Percentiles rank a stretch among this genome's conserved stretches.
Evolutionary conservation across 2,888 invertebrate genomes (phyloP).

Genomic region (Lamproptera curius): DNA sequence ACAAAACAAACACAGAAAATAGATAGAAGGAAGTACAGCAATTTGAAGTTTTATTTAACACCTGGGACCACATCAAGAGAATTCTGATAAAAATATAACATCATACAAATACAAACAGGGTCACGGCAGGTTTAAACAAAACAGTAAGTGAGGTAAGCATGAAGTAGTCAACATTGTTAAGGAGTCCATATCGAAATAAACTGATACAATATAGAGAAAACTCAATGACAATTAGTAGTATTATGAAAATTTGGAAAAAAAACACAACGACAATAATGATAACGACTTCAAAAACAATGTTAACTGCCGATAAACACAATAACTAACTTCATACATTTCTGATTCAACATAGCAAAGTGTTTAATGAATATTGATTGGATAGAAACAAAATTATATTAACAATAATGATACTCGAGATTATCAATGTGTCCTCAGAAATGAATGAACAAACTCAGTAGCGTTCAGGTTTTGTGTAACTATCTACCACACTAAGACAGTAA

Average conservation of each 20-base stretch:
- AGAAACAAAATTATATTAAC: no score
- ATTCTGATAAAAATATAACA: constrained; percentile 29
- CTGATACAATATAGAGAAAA: background rate
- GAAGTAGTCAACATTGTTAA: constrained; percentile 45
- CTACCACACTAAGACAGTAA: constrained; percentile 37
- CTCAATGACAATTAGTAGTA: background rate
- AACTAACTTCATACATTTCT: constrained; percentile 58
- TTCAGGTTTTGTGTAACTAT: constrained; percentile 55
- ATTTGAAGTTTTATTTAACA: constrained; percentile 71
- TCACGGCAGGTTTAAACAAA: constrained; percentile 72
- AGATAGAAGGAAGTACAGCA: constrained; percentile 62
- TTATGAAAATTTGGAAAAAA: constrained; percentile 18
- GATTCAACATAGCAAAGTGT: constrained; percentile 27
- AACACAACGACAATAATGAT: no score
- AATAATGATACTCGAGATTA: no score
- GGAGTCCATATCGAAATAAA: constrained; percentile 46
- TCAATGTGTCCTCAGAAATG: constrained; percentile 45
- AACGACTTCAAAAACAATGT: constrained; percentile 50
- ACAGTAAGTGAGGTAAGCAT: constrained; percentile 64
- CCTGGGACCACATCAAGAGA: constrained; percentile 55
- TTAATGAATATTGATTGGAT: background rate
- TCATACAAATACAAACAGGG: constrained; percentile 31
- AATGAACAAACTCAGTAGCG: constrained; percentile 71
- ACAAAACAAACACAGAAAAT: constrained; percentile 43
- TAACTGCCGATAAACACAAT: constrained; percentile 58